Evolutionary conservation across 1,140 invertebrate species (phyloP), one percentile per base, ranked within the genome.

Genomic region (Pachypsylla venusta): DNA sequence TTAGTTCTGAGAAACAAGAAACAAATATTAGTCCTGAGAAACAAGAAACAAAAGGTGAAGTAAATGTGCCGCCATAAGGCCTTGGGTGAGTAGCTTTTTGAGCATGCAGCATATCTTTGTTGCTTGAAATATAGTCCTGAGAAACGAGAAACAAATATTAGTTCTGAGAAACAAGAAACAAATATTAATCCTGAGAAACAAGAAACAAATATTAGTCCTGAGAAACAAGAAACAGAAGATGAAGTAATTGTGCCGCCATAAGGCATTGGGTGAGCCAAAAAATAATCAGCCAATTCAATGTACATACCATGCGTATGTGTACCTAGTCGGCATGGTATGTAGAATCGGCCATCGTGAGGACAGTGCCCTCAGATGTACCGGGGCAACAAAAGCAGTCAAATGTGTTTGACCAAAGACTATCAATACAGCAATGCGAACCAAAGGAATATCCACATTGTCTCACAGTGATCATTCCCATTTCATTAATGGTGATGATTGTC

Each of bases 91-190:
- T 98, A 30, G 95, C 93, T 76, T 94, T 94, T 64, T 93, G 81
- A 68, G 91, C 91, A 72, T 93, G 88, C 53, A 98, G 79, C 69
- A 98, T 96, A 73, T 98, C 94, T 70, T 87, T 84, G 68, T 93
- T 86, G 10, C 86, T 87, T 39, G 94, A 94, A 60, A 86, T 75
- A 74, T 94, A 98, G 71, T 90, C 87, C 75, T 85, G 74, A 30
- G 69, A 70, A n/a, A n/a, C n/a, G 60, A 62, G 14, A 58, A 58
- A 42, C 25, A 59, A 61, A 63, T 61, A 28, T 26, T 40, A 56
- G 40, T 24, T n/a, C 30, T 10, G n/a, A 56, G 56, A 56, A 58
- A 24, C 28, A 25, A 7, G 13, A 53, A n/a, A n/a, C n/a, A n/a
- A n/a, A n/a, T n/a, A n/a, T n/a, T 94, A 98, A 71, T 90, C 87